Evolutionary conservation across 2,797 vertebrate species (phyloP).

Genomic region (Microcaecilia unicolor): DNA sequence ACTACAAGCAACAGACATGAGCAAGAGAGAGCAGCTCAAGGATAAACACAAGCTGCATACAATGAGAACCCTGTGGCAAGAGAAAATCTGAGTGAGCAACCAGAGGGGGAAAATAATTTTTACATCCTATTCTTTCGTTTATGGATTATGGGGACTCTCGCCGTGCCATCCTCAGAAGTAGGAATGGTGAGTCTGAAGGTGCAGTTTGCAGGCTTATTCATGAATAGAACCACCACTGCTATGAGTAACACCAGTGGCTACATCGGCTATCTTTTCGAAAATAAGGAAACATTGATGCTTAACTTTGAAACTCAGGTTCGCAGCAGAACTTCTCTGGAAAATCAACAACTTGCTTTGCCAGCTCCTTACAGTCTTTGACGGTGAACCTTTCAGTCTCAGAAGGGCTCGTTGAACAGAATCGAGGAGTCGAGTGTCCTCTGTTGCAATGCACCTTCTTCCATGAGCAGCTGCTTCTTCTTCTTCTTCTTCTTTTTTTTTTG

Average conservation of each 20-base stretch:
- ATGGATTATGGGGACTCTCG: conserved; percentile 32
- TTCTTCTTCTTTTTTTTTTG: too few relatives aligned
- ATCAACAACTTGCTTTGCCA: conserved; percentile 26
- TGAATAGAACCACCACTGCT: conserved; percentile 37
- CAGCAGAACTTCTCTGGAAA: conserved; percentile 19
- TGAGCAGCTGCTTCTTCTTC: too few relatives aligned
- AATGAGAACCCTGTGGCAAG: conserved; percentile 43
- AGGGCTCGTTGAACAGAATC: too few relatives aligned
- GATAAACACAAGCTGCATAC: too few relatives aligned
- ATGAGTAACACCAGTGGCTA: too few relatives aligned
- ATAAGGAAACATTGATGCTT: conserved; percentile 25
- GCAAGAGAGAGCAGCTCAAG: too few relatives aligned
- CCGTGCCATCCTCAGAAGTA: conserved; percentile 28
- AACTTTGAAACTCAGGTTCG: conserved; percentile 21
- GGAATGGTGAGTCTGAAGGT: too few relatives aligned
- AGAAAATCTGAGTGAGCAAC: conserved; percentile 39
- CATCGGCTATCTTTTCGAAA: too few relatives aligned
- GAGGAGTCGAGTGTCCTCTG: too few relatives aligned
- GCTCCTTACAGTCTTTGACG: conserved; percentile 37
- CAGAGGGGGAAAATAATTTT: conserved; percentile 42
- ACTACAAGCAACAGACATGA: too few relatives aligned
- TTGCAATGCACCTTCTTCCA: too few relatives aligned
- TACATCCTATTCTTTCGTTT: conserved; percentile 44
- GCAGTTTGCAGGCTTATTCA: conserved; percentile 32
- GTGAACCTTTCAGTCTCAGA: conserved; percentile 13